Evolutionary conservation across 2,113 vertebrate species (phyloP), one percentile per base, ranked within the genome.

Genomic region (Psilopogon haemacephalus): DNA sequence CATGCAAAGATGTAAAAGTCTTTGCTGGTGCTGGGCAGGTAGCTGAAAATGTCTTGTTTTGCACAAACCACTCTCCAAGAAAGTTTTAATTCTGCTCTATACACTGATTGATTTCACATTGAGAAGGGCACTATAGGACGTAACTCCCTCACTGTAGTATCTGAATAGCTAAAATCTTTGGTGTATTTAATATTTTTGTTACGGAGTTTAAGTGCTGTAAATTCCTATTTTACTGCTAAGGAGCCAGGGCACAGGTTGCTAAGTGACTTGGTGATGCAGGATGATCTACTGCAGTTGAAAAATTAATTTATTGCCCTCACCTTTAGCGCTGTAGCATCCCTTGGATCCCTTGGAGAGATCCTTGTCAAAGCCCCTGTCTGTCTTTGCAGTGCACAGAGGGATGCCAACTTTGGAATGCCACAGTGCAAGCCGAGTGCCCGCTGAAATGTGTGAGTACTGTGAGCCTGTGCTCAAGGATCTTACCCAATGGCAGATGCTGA

Each of bases 381-480:
- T 92, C 74, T 81, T 96, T 96, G 38, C 59, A 98, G 97, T 97
- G 97, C 40, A 94, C 74, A 8, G 92, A 95, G 48, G 97, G 97
- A 86, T 97, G 97, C 64, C 88, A 91, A 63, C 93, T 97, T 92
- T 98, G 97, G 97, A 96, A 95, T 52, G 86, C 90, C 32, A 58
- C 35, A 0, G 13, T 87, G 33, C 96, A 97, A 87, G 92, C 80
- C 5, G 37, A 16, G 32, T 97, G 97, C 84, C 75, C 67, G 24
- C 67, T 92, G 62, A 94, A 96, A 71, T 98, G 97, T 96, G 97
- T 97, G 94, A 97, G 97, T 98, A 95, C 35, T 85, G n/a, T n/a
- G n/a, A n/a, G n/a, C n/a, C n/a, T n/a, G n/a, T n/a, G n/a, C n/a
- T n/a, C n/a, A n/a, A n/a, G 7, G 33, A 46, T 40, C 3, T n/a